phyloP scores from a whole-genome alignment of 92 coral and sea anemone species.

The Porites rus region DNA sequence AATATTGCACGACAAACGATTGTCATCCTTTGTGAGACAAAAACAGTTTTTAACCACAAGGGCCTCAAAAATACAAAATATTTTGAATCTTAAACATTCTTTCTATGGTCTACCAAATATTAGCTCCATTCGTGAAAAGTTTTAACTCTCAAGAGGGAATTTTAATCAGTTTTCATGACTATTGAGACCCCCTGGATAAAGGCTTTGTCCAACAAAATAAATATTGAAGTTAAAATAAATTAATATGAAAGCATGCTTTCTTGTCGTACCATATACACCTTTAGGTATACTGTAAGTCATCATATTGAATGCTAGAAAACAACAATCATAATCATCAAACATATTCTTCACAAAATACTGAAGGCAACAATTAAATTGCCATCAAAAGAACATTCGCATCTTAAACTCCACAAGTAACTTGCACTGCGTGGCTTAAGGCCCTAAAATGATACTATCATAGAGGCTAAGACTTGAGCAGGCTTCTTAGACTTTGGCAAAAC shows the following conservation, averaged over 20 bases:
- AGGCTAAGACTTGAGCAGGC: too few relatives aligned
- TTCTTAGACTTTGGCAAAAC: too few relatives aligned
- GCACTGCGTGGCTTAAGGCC: too few relatives aligned
- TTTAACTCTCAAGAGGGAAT: neutral
- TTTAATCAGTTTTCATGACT: neutral
- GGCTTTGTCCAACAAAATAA: neutral
- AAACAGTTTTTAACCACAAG: neutral
- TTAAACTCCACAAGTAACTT: too few relatives aligned
- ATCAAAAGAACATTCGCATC: too few relatives aligned
- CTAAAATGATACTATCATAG: too few relatives aligned
- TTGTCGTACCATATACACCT: neutral
- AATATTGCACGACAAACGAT: slow-evolving; percentile 11
- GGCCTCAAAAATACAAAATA: neutral
- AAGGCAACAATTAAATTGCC: neutral
- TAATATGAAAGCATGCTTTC: neutral
- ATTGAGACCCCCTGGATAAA: neutral
- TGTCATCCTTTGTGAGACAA: slow-evolving; percentile 4
- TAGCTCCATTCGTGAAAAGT: neutral
- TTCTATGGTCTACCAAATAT: neutral
- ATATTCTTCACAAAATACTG: neutral
- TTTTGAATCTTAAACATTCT: neutral
- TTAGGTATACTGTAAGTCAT: neutral
- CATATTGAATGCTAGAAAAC: neutral
- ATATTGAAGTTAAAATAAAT: too few relatives aligned
- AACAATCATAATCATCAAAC: neutral